Evolutionary conservation across 2,888 invertebrate species (phyloP), one percentile per base, ranked within the genome.

Genomic region (Leptodirus hochenwartii): DNA sequence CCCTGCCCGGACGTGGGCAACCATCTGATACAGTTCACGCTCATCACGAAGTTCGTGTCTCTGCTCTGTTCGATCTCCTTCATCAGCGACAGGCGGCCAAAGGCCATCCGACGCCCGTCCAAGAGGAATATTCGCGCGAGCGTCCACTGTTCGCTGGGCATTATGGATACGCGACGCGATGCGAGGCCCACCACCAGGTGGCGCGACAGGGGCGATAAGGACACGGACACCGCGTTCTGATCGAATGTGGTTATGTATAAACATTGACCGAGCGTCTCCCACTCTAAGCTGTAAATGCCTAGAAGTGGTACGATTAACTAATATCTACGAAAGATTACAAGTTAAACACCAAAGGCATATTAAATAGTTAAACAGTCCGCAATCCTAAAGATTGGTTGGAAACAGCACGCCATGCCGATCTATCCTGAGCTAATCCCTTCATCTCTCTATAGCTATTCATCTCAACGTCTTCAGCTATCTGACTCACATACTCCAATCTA

Each of bases 1-100:
- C 85, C 85, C 47, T 82, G 79, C 1, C 85, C 85, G 1, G 81
- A 69, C 26, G 68, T 66, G 0, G 84, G 84, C 31, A 81, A 66
- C 84, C 84, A 87, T 31, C 79, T 64, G 30, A 82, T 75, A 44
- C 82, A 82, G 59, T 85, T 85, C 25, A 84, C 64, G 49, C 76
- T 79, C 32, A 75, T 71, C n/a, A n/a, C n/a, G 44, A 72, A 69
- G 27, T 66, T 66, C 25, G 66, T 49, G 39, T 67, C 66, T 55
- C 68, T 64, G 39, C 59, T 65, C 42, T 74, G 73, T 43, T 74
- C 66, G 37, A 80, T 52, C 44, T 74, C 70, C 37, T 73, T 62
- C 30, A 76, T 57, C 5, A 69, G 61, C 10, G 66, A 54, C 44
- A 66, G 36, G 17, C 39, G 42, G 8, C 41, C 42, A 22, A 35